Evolutionary conservation across 1,140 invertebrate species (phyloP), one percentile per base, ranked within the genome.

Genomic region (Pogonus chalceus): DNA sequence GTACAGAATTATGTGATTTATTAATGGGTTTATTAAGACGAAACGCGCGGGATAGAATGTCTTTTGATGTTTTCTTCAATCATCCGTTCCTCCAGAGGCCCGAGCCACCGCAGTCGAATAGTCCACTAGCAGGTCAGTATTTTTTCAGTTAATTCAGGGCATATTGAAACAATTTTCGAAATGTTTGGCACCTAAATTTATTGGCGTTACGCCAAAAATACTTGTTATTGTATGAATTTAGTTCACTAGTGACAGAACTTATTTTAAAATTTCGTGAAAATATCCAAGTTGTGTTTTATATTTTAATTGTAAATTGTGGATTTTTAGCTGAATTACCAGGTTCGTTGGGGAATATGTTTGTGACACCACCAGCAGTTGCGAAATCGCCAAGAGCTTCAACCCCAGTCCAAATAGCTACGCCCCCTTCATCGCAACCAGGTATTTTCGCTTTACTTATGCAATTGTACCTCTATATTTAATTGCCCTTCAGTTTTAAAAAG

Each of bases 41-140:
- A 53, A 97, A 97, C 75, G 85, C 96, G 16, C 84, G 84, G 64
- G 95, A 98, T 68, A 79, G 96, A 54, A 95, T 99, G 78, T 85
- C 91, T 52, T 98, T 98, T 74, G 92, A 96, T 61, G 82, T 83
- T 53, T 96, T 97, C 75, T 97, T 96, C 75, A 85, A 81, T 67
- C 94, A 98, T 74, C 77, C 85, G 35, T 97, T 97, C 72, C 76
- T 96, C 52, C 83, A 87, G 65, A 80, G 85, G 51, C 78, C 80
- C 9, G 73, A 78, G 56, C 74, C 69, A 12, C 69, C 73, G 1
- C 72, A 63, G 23, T 60, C 65, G 49, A 64, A 53, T 24, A 60
- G 60, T 61, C 60, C 65, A 22, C n/a, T 66, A 26, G 58, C 60
- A 58, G 62, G 58, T 59, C 35, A 14, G 9, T 35, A n/a, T 35